Evolutionary conservation across 2,888 invertebrate species (phyloP), one percentile per base, ranked within the genome.

Genomic region (Conomelus anceps): DNA sequence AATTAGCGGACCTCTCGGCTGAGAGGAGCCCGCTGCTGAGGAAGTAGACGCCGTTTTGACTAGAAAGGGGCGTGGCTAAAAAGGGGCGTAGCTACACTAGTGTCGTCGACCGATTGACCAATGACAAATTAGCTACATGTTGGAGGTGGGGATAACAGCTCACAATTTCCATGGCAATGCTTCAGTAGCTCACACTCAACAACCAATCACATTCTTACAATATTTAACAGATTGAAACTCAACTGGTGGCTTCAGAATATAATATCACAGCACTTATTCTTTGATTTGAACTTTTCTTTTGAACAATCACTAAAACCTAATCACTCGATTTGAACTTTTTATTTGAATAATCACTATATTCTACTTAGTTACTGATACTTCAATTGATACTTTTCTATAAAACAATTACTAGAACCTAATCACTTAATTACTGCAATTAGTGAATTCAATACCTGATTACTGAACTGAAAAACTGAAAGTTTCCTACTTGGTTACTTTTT

Each of bases 21-120:
- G 88, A 13, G 89, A 24, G 23, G 86, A 86, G 63, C 88, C 34
- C 87, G 88, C 41, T 41, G 90, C 87, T 24, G 88, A 22, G 88
- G 88, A 87, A 84, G 89, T 88, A 7, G 87, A 22, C 41, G 88
- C 90, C 87, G 90, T 85, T 88, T 88, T 84, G 87, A 89, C 88
- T 4, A 9, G 17, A n/a, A 63, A 63, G 7, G 63, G 63, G n/a
- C 1, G 63, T 20, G n/a, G 63, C n/a, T n/a, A 34, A 3, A 63
- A n/a, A 63, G 63, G 13, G 63, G 17, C 17, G 1, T 4, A 13
- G 63, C 63, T 20, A n/a, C 7, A n/a, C 63, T 63, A 63, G 63
- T n/a, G 63, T n/a, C 63, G n/a, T 3, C 63, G 1, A 20, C 63
- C n/a, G 1, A n/a, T n/a, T n/a, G 7, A n/a, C 1, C 26, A 26